Evolutionary conservation across 1,140 invertebrate species (phyloP).

Genomic region (Zaprionus davidi): DNA sequence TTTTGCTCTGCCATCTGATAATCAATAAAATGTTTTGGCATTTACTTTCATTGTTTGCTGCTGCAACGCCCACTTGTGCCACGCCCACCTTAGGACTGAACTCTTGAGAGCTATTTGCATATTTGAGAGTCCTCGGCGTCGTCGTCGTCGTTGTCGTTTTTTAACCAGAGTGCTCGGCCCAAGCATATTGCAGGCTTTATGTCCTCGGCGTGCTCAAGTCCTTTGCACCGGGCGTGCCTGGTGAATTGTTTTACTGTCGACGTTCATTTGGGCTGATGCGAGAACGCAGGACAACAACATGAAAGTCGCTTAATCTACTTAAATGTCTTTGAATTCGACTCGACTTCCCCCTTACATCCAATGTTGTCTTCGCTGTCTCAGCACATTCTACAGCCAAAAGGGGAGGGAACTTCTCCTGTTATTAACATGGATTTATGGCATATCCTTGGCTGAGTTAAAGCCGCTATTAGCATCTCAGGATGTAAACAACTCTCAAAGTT

Average conservation of each 20-base stretch:
- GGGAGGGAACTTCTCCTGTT: conserved; percentile 31
- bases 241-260: conserved; percentile 79
- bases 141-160: not conserved
- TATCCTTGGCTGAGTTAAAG: conserved; percentile 70
- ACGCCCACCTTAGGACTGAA: conserved; percentile 46
- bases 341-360: conserved; percentile 4
- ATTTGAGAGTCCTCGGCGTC: conserved; percentile 55
- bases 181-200: conserved; percentile 69
- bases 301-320: conserved; percentile 82
- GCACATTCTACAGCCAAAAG: conserved; percentile 32
- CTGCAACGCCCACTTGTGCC: conserved; percentile 70
- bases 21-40: conserved; percentile 83
- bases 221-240: conserved; percentile 75
- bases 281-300: conserved; percentile 63
- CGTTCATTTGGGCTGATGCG: conserved; percentile 78
- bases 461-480: conserved; percentile 70
- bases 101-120: conserved; percentile 68
- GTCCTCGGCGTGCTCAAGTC: conserved; percentile 66
- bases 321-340: conserved; percentile 77
- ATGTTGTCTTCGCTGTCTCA: conserved; percentile 2
- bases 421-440: conserved; percentile 80
- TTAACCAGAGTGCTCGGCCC: conserved; percentile 45
- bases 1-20: conserved; percentile 58
- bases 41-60: conserved; percentile 83
- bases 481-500: conserved; percentile 64